Base-by-base conservation (phyloP, 2,797 vertebrate genomes). In the Cottoperca gobio region DNA sequence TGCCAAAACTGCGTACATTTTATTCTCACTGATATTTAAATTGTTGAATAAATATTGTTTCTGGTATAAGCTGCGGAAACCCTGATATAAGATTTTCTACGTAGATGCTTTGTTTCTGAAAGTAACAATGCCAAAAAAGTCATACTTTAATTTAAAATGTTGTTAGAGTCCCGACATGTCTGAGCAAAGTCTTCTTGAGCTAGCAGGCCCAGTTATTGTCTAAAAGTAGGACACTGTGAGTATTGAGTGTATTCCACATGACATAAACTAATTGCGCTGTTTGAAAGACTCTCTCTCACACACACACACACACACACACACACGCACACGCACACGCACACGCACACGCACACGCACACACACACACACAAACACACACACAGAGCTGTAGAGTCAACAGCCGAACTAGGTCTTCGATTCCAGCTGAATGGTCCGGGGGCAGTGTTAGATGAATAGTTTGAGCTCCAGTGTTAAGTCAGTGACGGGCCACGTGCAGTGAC, bases 381-480 rank as follows among this genome's bases (percentile, higher is more conserved):
- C 23, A 70, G 58, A 63, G 72, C 72, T 59, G 52, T 66, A n/a
- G 62, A 67, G 75, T 59, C 70, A 76, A 70, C 70, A 68, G 77
- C 61, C 90, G 79, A 92, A 89, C 64, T 93, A 88, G 91, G 91
- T 91, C 91, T 91, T 64, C 58, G 81, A 79, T 94, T 93, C 89
- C 90, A 88, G 89, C 58, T 87, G 82, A 90, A 77, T 84, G 87
- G 79, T 85, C 84, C 5, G 33, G 72, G 65, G 62, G 39, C 79
- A 82, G 53, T 11, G 42, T 60, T 64, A 79, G 70, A 81, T 83
- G 70, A 91, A 82, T 78, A 35, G 65, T 81, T 86, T 82, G 61
- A 83, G 55, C 66, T 76, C 75, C 26, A 49, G 61, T 67, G 65
- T 79, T 66, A 54, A 87, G 75, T 83, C 66, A 74, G 43, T 82